Evolutionary conservation across 1,140 invertebrate species (phyloP).

Genomic region (Calephelis nemesis): DNA sequence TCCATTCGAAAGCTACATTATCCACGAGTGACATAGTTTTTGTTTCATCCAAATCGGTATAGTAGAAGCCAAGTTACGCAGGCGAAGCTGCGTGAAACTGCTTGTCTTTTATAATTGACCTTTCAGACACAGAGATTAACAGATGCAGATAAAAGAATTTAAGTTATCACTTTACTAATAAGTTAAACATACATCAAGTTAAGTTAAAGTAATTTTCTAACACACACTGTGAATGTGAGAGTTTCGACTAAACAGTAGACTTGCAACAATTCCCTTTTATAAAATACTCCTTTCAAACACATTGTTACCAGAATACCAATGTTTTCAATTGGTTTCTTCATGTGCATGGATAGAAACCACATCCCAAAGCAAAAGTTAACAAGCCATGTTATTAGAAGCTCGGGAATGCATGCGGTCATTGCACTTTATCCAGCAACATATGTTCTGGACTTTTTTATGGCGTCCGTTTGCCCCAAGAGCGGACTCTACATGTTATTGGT

Average conservation of each 20-base stretch:
- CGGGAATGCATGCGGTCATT: slow-evolving; percentile 37
- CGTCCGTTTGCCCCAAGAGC: slow-evolving; percentile 35
- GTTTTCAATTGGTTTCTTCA: slow-evolving; percentile 18
- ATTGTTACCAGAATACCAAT: slow-evolving; percentile 9
- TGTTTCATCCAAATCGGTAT: too few species aligned
- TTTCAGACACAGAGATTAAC: too few species aligned
- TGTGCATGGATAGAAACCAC: slow-evolving; percentile 11
- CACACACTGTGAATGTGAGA: too few species aligned
- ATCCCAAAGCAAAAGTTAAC: slow-evolving; percentile 29
- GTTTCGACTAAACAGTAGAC: background rate
- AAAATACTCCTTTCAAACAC: slow-evolving; percentile 2
- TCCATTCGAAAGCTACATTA: too few species aligned
- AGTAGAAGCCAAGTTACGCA: too few species aligned
- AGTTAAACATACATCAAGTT: too few species aligned
- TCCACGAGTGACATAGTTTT: too few species aligned
- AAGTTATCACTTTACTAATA: background rate
- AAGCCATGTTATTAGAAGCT: slow-evolving; percentile 37
- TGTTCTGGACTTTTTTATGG: slow-evolving; percentile 62
- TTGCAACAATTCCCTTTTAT: background rate
- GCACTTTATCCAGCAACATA: slow-evolving; percentile 50
- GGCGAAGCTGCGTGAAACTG: too few species aligned
- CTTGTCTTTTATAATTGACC: too few species aligned
- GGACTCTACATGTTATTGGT: slow-evolving; percentile 42
- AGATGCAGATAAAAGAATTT: too few species aligned
- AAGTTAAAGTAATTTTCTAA: too few species aligned